Base-by-base conservation (phyloP, 2,888 invertebrate genomes). In the Sarcophaga carnaria region DNA sequence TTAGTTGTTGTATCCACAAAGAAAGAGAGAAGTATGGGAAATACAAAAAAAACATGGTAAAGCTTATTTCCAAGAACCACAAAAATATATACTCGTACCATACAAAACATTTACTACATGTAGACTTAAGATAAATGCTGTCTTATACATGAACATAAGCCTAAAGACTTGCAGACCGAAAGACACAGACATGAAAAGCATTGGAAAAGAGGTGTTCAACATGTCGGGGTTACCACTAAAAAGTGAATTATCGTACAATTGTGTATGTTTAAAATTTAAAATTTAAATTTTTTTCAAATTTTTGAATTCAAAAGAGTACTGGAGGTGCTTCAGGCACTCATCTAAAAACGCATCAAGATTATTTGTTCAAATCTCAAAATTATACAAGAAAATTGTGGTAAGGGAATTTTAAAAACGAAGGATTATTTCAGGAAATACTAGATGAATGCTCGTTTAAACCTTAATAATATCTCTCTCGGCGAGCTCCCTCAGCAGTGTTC, bases 51-150 rank as follows among this genome's bases (percentile, higher is more conserved):
- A 67, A 67, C 47, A 67, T 67, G 45, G 45, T 45, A n/a, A 45
- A 72, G 80, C 27, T 85, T 76, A 76, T 60, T 87, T 82, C 87
- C 81, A 79, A 84, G 84, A 87, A 87, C 71, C 81, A 82, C 79
- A 81, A 81, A 81, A 81, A 79, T 37, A 64, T 69, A 69, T 47
- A 70, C 37, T 64, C 4, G 62, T 22, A 76, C 0, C 17, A 22
- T 22, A 20, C 10, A 37, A 37, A 37, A 37, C 37, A 59, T 69
- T 49, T 47, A 71, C 27, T 37, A 10, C 8, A 37, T 54, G 17
- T 17, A 62, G 45, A 47, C 70, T 37, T 37, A 37, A 37, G 37
- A 37, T 37, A 37, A 37, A 37, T 37, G 37, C 37, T 37, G 8
- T 37, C 37, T 37, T 37, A 37, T 37, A 63, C 63, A 64, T 67